phyloP scores from a whole-genome alignment of 2,888 invertebrate genomes.

The Agonopterix subpropinquella region DNA sequence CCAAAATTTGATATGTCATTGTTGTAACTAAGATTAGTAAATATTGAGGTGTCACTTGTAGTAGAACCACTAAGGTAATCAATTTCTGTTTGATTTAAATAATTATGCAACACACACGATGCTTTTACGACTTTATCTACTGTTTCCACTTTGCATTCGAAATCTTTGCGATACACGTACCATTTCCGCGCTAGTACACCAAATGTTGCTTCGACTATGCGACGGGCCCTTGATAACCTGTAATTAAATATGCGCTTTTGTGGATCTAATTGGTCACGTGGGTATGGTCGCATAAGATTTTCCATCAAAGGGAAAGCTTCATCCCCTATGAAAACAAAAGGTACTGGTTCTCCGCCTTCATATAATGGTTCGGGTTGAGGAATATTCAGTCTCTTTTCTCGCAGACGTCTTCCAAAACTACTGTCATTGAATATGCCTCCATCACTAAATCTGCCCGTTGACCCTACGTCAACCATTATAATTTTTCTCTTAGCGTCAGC shows the following conservation, averaged over 20 bases:
- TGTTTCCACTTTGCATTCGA: not conserved
- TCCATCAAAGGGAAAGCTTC: not conserved
- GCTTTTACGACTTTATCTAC: not conserved
- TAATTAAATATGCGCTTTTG: not conserved
- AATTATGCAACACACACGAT: not conserved
- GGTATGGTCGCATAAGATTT: not conserved
- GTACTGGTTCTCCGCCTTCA: not conserved
- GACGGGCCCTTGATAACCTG: not conserved
- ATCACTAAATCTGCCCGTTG: not conserved
- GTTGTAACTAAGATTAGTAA: too few species aligned
- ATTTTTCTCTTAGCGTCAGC: slow-evolving; percentile 4
- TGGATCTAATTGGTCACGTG: not conserved
- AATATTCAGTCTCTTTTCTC: not conserved
- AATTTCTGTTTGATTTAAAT: not conserved
- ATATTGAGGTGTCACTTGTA: too few species aligned
- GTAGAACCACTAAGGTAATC: too few species aligned
- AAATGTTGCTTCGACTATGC: not conserved
- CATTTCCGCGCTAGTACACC: not conserved
- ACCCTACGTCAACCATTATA: slow-evolving; percentile 1
- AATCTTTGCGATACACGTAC: not conserved
- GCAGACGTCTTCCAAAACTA: not conserved
- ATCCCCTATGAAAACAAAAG: not conserved
- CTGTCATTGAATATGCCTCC: not conserved
- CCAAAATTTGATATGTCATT: too few species aligned
- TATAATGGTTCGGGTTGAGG: not conserved